Evolutionary conservation across 2,113 vertebrate genomes (phyloP), one percentile per base, ranked within the genome.

Genomic region (Hypanus sabinus): DNA sequence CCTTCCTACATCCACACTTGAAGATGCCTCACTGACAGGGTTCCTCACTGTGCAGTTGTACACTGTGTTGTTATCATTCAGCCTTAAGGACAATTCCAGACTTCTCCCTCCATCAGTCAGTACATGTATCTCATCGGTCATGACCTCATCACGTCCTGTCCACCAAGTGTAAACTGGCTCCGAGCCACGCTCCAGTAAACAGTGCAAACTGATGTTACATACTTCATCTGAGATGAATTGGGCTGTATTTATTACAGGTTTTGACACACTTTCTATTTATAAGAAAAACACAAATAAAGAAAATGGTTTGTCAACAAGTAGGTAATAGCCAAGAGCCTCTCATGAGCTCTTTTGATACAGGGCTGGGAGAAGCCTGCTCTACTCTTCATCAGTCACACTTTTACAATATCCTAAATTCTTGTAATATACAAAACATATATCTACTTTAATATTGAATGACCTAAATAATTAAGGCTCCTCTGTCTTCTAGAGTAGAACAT

Each of bases 11-110:
- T 55, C 24, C 10, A 93, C 24, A 11, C 68, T 93, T 36, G 1
- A 0, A 0, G 68, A 30, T 20, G 24, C 68, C 91, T 93, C 91
- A 55, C 91, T 93, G 33, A 93, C 36, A 5, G 91, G 91, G 68
- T 93, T 93, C 18, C 24, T 73, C 91, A 93, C 91, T 24, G 36
- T 93, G 70, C 91, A 93, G 36, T 75, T 93, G 27, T 46, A 93
- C 22, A 73, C 36, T 27, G 8, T 75, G 22, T 38, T 73, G 90
- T 1, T n/a, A 46, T 46, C 30, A 14, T 9, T 12, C 27, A 10
- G 68, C 27, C 11, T 2, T 7, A 73, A 10, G 18, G 70, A 55
- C 36, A 93, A 0, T 71, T 11, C 22, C 36, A 93, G 68, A 2
- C 36, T 73, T 0, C 68, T 75, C 24, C 70, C 36, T 20, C 7